Base-by-base conservation (phyloP, 1,140 invertebrate genomes). In the Spodoptera litura region DNA sequence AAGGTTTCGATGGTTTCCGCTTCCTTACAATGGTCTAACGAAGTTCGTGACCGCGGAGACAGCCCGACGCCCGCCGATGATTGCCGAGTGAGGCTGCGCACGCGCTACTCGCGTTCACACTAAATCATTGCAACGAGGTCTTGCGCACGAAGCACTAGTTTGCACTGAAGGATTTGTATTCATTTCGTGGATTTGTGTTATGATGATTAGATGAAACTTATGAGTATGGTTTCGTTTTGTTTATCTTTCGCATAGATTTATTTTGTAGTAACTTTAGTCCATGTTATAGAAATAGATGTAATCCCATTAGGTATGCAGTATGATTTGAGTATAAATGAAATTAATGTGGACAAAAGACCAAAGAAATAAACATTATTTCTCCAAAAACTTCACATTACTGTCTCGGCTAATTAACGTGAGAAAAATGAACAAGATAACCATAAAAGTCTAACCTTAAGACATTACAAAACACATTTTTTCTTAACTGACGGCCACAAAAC, bases 31-130 rank as follows among this genome's bases (percentile, higher is more conserved):
- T 73, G 27, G 25, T 31, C 44, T 75, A 75, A 75, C 59, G 73
- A 75, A 75, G 25, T 59, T 75, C 73, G 73, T 75, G 73, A 75
- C 59, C 51, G 73, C 6, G 59, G 73, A 75, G 73, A 75, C 73
- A 75, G 59, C 25, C 58, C 73, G 73, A 75, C 73, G 73, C 73
- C 73, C 3, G 25, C 58, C 73, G 73, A 75, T 75, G 59, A 62
- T 75, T 75, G 73, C 58, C 73, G 58, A 70, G 49, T 52, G 66
- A 27, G 13, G 59, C 55, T 44, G 58, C 49, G 73, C 73, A 64
- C 73, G 73, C 73, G 73, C 49, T 75, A 20, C 52, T 15, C 44
- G 73, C 73, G 73, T 55, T 64, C 25, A 61, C 59, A 64, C 49
- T 75, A 64, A 75, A 75, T 75, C 73, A 75, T 64, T 75, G 58